Conservation (phyloP, 2,888 invertebrate genomes). For the Leptothorax acervorum region DNA sequence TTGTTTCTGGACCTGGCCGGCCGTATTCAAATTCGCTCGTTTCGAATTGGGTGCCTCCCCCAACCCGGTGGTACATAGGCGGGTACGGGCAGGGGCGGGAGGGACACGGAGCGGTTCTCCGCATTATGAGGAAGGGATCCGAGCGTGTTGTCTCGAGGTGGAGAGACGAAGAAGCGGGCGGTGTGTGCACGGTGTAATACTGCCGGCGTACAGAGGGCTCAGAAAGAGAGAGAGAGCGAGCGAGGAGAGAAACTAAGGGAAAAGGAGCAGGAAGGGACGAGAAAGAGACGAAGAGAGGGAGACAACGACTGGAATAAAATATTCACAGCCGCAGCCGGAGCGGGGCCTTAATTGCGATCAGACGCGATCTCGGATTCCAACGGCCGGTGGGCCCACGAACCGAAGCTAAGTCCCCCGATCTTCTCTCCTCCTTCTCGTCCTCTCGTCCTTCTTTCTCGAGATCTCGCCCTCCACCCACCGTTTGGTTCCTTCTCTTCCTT, state of each 20-base stretch:
- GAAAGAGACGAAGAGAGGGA: conserved; percentile 56
- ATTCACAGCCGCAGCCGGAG: conserved; percentile 84
- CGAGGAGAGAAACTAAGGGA: conserved; percentile 35
- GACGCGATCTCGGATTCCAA: conserved; percentile 86
- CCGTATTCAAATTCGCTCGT: conserved; percentile 84
- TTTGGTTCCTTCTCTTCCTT: conserved; percentile 58
- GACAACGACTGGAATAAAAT: conserved; percentile 82
- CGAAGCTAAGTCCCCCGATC: conserved; percentile 71
- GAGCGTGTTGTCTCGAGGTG: conserved; percentile 29
- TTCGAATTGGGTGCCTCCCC: conserved; percentile 82
- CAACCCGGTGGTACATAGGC: conserved; percentile 14
- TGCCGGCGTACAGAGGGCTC: conserved; percentile 59
- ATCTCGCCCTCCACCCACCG: conserved; percentile 42
- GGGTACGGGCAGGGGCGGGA: neutral
- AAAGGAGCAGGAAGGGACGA: conserved; percentile 39
- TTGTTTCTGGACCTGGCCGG: conserved; percentile 81
- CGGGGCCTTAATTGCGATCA: conserved; percentile 85
- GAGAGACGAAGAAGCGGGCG: conserved; percentile 45
- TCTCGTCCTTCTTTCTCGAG: conserved; percentile 41
- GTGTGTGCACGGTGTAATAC: conserved; percentile 70
- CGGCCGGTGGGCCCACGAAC: conserved; percentile 83
- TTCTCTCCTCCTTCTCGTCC: conserved; percentile 39
- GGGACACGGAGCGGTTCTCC: conserved; percentile 44
- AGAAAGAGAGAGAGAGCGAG: conserved; percentile 4
- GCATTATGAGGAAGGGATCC: conserved; percentile 65